Conservation (phyloP, 2,113 vertebrate species). For the Bujurquina vittata region DNA sequence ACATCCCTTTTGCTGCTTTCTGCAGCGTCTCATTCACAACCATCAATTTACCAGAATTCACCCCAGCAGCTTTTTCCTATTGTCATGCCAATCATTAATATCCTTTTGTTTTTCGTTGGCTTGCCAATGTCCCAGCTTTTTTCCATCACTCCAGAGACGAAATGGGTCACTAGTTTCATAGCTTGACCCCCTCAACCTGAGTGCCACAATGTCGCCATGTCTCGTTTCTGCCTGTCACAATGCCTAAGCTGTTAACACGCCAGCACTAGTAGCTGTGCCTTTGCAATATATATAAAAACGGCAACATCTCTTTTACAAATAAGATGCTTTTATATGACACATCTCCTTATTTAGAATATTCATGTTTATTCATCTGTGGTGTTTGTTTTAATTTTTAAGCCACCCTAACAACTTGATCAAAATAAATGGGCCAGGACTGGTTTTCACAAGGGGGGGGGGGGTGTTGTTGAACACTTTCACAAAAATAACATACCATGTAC, state of each 20-base stretch:
- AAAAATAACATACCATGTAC: background rate
- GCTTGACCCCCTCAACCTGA: constrained; percentile 15
- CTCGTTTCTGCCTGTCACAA: background rate
- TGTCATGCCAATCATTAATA: background rate
- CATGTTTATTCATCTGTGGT: background rate
- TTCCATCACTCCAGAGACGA: background rate
- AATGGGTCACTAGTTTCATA: background rate
- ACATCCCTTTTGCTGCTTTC: background rate
- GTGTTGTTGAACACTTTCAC: background rate
- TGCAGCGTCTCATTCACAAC: background rate
- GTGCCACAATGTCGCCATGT: background rate
- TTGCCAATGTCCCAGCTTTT: background rate
- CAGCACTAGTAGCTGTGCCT: background rate
- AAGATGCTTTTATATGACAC: background rate
- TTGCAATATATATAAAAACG: background rate
- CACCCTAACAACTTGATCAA: background rate
- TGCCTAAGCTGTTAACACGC: background rate
- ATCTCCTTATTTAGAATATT: background rate
- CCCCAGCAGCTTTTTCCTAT: background rate
- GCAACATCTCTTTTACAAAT: background rate
- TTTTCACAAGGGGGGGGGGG: background rate
- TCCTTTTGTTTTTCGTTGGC: background rate
- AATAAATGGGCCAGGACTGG: background rate
- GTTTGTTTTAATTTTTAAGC: background rate
- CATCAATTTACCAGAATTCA: background rate